phyloP scores from a whole-genome alignment of 2,888 invertebrate genomes.

The Neoaliturus tenellus region DNA sequence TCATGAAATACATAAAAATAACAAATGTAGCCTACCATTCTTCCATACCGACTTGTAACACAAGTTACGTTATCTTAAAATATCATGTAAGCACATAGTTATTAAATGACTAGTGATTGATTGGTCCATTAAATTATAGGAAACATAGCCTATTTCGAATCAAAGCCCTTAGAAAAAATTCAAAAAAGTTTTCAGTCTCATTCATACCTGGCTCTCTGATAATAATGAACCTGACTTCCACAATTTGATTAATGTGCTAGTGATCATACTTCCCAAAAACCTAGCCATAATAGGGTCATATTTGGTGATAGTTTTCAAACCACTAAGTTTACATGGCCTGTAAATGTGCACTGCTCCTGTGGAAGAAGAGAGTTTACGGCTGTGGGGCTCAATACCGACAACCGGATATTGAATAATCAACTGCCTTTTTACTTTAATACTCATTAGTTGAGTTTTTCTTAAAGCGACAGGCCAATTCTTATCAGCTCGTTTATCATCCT shows the following conservation, averaged over 20 bases:
- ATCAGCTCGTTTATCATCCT: conserved; percentile 65
- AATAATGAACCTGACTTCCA: conserved; percentile 62
- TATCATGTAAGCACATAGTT: no score
- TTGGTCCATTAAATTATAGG: not conserved
- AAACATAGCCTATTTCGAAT: not conserved
- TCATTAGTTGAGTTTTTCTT: conserved; percentile 66
- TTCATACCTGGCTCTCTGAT: conserved; percentile 36
- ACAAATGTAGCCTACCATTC: no score
- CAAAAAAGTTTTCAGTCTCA: not conserved
- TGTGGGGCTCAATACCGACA: conserved; percentile 51
- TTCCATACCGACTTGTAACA: no score
- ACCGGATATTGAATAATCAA: conserved; percentile 57
- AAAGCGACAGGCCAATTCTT: conserved; percentile 68
- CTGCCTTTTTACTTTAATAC: conserved; percentile 50
- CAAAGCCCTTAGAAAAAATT: no score
- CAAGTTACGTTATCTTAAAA: no score
- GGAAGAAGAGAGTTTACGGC: conserved; percentile 50
- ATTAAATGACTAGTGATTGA: not conserved
- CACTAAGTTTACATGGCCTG: conserved; percentile 53
- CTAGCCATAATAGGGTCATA: conserved; percentile 61
- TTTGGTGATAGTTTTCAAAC: conserved; percentile 56
- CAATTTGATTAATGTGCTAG: conserved; percentile 62
- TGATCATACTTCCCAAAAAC: conserved; percentile 61
- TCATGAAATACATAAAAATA: no score
- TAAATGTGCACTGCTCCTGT: conserved; percentile 57